These are phyloP conservation scores for Aramus guarauna DNA, from an alignment of 2,113 vertebrate species.

Conservation along the genomic window DNA sequence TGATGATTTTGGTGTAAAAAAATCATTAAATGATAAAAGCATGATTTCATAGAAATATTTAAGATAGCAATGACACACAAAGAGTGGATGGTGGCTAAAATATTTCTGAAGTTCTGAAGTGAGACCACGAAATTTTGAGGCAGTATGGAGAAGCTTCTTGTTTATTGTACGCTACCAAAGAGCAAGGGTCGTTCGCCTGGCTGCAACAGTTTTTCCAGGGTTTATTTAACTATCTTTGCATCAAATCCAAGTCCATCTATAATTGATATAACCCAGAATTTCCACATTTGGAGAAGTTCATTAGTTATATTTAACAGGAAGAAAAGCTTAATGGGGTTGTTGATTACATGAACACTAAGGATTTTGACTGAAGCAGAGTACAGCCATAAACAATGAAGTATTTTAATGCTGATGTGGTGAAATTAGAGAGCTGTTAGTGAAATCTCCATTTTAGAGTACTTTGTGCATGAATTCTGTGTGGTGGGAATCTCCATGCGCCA, in stretches of 20 bases:
- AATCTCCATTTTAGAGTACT: neutral
- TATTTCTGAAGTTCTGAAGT: neutral
- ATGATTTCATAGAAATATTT: neutral
- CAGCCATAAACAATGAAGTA: neutral
- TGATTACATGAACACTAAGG: neutral
- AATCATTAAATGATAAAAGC: neutral
- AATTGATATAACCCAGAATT: neutral
- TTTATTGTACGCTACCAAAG: neutral
- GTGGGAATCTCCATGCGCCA: neutral
- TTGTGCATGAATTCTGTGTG: neutral
- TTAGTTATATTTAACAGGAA: neutral
- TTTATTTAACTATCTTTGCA: neutral
- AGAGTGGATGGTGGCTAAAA: neutral
- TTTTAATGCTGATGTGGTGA: neutral
- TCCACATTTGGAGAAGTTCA: neutral
- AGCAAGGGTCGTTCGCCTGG: neutral
- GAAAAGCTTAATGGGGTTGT: neutral
- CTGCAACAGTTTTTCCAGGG: neutral
- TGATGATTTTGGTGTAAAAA: neutral
- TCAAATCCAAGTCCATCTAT: neutral
- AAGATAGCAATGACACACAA: neutral
- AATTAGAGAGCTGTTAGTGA: neutral
- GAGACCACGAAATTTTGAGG: neutral
- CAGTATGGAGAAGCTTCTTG: neutral
- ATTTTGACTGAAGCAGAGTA: neutral